Evolutionary conservation across 2,888 invertebrate species (phyloP), one percentile per base, ranked within the genome.

Genomic region (Melitaea athalia): DNA sequence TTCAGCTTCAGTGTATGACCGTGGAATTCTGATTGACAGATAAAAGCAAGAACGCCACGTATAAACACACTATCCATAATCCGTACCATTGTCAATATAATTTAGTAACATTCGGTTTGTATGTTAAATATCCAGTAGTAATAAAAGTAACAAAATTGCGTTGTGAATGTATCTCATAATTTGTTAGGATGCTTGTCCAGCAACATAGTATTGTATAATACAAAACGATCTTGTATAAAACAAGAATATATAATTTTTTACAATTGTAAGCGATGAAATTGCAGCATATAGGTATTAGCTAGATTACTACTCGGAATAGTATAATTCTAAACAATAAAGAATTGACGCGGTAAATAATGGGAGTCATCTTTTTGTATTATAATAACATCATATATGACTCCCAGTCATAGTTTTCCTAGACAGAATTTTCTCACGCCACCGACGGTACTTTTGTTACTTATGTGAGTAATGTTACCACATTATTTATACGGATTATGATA

Each of bases 1-100:
- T 96, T 96, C 93, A 95, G 90, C 93, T 95, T 95, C 92, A 95
- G 93, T 81, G 94, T 91, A 88, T 91, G 94, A 84, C 94, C 94
- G 90, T 93, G 94, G 93, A 79, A 83, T 78, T 90, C 91, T 91
- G 80, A 78, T 79, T 80, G 80, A 80, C 82, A 80, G 78, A 83
- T 79, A 82, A 81, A 85, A 85, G 79, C 81, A 83, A 77, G 78
- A 74, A 83, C 69, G 72, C 79, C 75, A 74, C 74, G 66, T 75
- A 70, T 72, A 69, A 70, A 62, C 66, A 61, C 69, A 71, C 59
- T 67, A 72, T 47, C 62, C 60, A 73, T 61, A 73, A 75, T 66
- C 76, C 75, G 73, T 71, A 75, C 70, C 55, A 74, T 76, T 78
- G 74, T 79, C 74, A 78, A 60, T 57, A 42, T 11, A 6, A 52